Percentiles rank a stretch among this genome's conserved stretches.
phyloP scores from a whole-genome alignment of 2,113 vertebrate species.

The Rhipidura dahli region DNA sequence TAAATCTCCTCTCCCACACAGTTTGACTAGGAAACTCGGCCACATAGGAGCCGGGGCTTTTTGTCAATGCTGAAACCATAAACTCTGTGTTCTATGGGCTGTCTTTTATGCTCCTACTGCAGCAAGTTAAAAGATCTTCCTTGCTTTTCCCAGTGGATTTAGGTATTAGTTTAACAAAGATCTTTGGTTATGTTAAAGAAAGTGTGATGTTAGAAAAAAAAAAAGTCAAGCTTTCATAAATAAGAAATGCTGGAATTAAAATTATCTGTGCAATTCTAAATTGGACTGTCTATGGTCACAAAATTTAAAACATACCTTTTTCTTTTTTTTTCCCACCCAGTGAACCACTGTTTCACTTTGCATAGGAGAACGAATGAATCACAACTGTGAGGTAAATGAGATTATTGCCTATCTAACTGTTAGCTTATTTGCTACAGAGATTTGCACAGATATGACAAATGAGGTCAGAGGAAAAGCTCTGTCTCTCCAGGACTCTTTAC shows the following conservation, averaged over 20 bases:
- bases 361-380: background rate
- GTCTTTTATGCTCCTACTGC: background rate
- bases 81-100: background rate
- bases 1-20: background rate
- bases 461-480: background rate
- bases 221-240: background rate
- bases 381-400: conserved; percentile 7
- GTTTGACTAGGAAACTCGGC: background rate
- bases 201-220: background rate
- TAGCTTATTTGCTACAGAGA: conserved; percentile 8
- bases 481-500: background rate
- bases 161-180: background rate
- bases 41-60: background rate
- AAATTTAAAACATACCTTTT: background rate
- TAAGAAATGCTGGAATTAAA: background rate
- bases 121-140: background rate
- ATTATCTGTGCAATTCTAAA: background rate
- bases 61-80: background rate
- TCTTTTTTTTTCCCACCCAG: rapidly evolving
- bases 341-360: background rate
- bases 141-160: background rate
- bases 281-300: background rate
- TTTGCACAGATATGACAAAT: conserved; percentile 21
- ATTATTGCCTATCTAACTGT: background rate
- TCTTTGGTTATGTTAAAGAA: background rate